Base-by-base conservation (phyloP, 2,888 invertebrate genomes). In the Salpingus planirostris region DNA sequence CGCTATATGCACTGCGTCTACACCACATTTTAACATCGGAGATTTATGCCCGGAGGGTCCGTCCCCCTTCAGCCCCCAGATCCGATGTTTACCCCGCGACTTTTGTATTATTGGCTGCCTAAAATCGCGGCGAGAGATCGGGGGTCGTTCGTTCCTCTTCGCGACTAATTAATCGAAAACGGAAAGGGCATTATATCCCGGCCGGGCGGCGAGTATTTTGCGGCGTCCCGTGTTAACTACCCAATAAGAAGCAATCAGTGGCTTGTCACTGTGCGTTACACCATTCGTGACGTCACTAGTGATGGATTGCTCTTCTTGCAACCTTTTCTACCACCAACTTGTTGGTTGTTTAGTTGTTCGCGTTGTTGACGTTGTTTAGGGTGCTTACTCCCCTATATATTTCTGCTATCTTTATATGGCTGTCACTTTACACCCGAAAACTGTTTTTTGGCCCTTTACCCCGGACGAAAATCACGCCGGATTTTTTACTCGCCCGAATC, bases 161-260 rank as follows among this genome's bases (percentile, higher is more conserved):
- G n/a, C n/a, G n/a, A n/a, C n/a, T n/a, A n/a, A n/a, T n/a, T n/a
- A n/a, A n/a, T n/a, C n/a, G n/a, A n/a, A n/a, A n/a, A n/a, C n/a
- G n/a, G n/a, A n/a, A n/a, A n/a, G n/a, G n/a, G n/a, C n/a, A n/a
- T n/a, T n/a, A n/a, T n/a, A n/a, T n/a, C n/a, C n/a, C n/a, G n/a
- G n/a, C n/a, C n/a, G n/a, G n/a, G 15, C 11, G 24, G 26, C 7
- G 28, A 36, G 36, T 36, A 36, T 32, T 36, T 37, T 36, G 35
- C 24, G 29, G 21, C 39, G 27, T 36, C 33, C 36, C 49, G 50
- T 59, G 65, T 65, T 66, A 65, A 67, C 60, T 60, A 62, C 58
- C 65, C 62, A 65, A 67, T 68, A 65, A 68, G 60, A 64, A 63
- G 65, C 65, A 67, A 69, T 68, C 67, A 68, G 63, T 66, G 66